Evolutionary conservation across 2,113 vertebrate species (phyloP), one percentile per base, ranked within the genome.

Genomic region (Emydura subglobosa): DNA sequence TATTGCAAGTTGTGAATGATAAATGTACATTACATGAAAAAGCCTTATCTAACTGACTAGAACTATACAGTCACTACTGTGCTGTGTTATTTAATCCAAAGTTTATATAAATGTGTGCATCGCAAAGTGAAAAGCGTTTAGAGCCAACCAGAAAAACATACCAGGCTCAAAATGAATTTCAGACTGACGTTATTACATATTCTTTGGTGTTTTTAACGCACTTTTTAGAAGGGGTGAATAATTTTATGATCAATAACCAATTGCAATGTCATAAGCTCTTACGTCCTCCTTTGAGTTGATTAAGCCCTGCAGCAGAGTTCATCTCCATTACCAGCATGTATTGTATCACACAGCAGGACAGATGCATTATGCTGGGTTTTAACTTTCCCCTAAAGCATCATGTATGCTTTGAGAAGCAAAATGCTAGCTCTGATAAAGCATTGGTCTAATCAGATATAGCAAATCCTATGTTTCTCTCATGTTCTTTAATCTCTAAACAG

Each of bases 231-330:
- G 10, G 34, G 7, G 34, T 39, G 89, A 5, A 22, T 49, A 22
- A 89, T 72, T 44, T 78, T 89, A 88, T 93, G 74, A 92, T 85
- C 84, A 87, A 74, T 79, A 89, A 1, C 31, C 94, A 85, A 51
- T 88, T 57, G 9, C n/a, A 81, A 47, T 74, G 65, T 79, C n/a
- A 93, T 81, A 88, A 72, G 17, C 92, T 54, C n/a, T 90, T 92
- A 88, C 74, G 10, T 90, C 42, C 49, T 3, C n/a, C 91, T 6
- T 94, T 85, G 87, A 83, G 82, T 91, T 92, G 94, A 88, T 85
- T 17, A 53, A 14, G 51, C 92, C 65, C 89, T 92, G 34, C 85
- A 89, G 55, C 88, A 92, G 92, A 96, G 94, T 91, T 86, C n/a
- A 79, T 86, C 79, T 85, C 54, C 81, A 72, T 72, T 86, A 78